These are phyloP conservation scores for Sciurus niger DNA, from an alignment of 2,113 vertebrate genomes.

Conservation along the genomic window DNA sequence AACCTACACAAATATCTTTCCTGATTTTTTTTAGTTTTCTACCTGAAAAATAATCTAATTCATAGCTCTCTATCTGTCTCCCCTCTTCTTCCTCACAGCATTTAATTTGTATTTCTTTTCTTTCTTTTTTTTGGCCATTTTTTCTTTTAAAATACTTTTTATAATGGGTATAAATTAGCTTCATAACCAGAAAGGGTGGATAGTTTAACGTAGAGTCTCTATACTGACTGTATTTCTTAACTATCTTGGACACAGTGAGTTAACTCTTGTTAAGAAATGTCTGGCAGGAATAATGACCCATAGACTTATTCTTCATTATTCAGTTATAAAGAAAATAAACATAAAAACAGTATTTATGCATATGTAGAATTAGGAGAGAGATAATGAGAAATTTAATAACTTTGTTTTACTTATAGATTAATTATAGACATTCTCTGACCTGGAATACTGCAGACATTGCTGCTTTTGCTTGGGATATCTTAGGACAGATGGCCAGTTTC, in stretches of 20 bases:
- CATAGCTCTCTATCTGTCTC: too few relatives aligned
- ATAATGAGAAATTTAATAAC: background rate
- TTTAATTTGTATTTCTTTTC: background rate
- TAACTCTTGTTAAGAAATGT: background rate
- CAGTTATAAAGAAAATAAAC: background rate
- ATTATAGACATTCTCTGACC: background rate
- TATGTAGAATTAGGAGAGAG: background rate
- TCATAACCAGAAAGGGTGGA: background rate
- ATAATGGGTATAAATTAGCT: background rate
- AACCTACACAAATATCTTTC: background rate
- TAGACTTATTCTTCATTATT: background rate
- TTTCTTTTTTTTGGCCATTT: background rate
- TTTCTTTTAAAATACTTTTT: background rate
- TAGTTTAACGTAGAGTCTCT: background rate
- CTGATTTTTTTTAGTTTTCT: background rate
- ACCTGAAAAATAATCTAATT: background rate
- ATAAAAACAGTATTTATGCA: background rate
- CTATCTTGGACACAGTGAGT: background rate
- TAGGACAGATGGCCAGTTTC: background rate
- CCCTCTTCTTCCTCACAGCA: accelerated
- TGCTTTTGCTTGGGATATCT: background rate
- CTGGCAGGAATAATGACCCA: background rate
- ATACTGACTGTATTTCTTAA: background rate
- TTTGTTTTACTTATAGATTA: conserved; percentile 30
- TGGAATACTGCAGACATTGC: background rate